These are phyloP conservation scores for Sciurus vulgaris DNA, from an alignment of 2,797 vertebrate genomes.

Conservation along the genomic window DNA sequence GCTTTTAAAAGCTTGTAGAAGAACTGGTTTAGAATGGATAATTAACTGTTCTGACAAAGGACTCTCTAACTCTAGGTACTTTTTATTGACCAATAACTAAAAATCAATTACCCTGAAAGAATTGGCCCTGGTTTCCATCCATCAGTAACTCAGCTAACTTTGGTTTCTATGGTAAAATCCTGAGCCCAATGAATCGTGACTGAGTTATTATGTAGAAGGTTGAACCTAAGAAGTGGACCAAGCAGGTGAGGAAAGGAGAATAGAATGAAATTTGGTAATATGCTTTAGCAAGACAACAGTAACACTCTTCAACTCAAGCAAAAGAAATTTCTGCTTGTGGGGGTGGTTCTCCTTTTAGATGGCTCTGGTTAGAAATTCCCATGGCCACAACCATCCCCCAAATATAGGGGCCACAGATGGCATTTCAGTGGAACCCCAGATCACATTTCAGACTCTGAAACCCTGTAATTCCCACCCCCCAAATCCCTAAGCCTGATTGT, in stretches of 20 bases:
- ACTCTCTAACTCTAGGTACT: conserved; percentile 63
- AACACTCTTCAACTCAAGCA: not conserved
- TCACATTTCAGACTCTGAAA: not conserved
- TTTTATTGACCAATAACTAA: conserved; percentile 79
- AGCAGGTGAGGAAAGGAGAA: not conserved
- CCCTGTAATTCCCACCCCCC: not conserved
- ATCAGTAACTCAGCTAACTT: conserved; percentile 62
- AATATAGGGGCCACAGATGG: not conserved
- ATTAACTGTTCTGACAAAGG: conserved; percentile 74
- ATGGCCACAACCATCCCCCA: not conserved
- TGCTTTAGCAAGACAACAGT: not conserved
- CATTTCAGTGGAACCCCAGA: not conserved
- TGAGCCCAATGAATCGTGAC: not conserved
- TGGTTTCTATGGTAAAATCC: conserved; percentile 6
- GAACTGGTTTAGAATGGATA: conserved; percentile 63
- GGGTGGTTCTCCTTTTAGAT: not conserved
- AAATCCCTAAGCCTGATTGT: not conserved
- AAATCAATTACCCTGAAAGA: conserved; percentile 77
- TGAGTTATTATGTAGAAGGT: not conserved
- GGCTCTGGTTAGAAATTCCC: not conserved
- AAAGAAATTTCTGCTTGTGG: not conserved
- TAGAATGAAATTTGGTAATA: not conserved
- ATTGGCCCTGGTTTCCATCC: conserved; percentile 67
- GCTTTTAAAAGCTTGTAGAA: conserved; percentile 23
- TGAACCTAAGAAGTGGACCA: not conserved